Base-by-base conservation (phyloP, 23 tunicate genomes). In the Halocynthia roretzi region DNA sequence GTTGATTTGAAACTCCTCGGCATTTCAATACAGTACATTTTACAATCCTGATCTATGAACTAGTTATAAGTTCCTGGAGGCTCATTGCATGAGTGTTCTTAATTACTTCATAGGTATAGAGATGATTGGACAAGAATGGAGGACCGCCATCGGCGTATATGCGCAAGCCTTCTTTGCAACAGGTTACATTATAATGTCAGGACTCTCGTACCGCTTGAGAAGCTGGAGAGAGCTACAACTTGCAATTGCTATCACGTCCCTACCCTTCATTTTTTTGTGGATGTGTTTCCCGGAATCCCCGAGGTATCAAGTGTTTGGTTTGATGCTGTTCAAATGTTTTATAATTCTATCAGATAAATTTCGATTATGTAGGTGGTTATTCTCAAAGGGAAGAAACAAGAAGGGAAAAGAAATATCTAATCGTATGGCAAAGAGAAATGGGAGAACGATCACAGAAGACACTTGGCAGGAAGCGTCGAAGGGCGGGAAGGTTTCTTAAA, bases 271-370 rank as follows among this genome's bases (percentile, higher is more conserved):
- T 10, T 19, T 88, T 8, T 84, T 89, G 12, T 95, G 87, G 87
- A 68, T 95, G 77, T 88, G 84, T 72, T 62, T 95, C 8, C 99
- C 99, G 11, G 96, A 95, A 77, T 95, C 99, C 5, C 99, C 99
- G 48, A 89, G 92, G 98, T 31, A 31, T 31, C 44, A 31, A 31
- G 44, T 31, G 4, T 31, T 31, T 0, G 44, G 44, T 31, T 31
- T 31, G 4, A 31, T 31, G 44, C 44, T n/a, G n/a, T n/a, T n/a
- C n/a, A 15, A 15, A 19, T 15, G 9, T 15, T 67, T 19, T 2
- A 11, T 18, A 21, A 11, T 21, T 17, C 40, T 67, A 12, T 18
- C 71, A 15, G 1, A 70, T 1, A 10, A 70, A 8, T 77, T 77
- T 7, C 77, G 71, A 50, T 81, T 77, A 48, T 77, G 22, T 83